Base-by-base conservation (phyloP, 2,113 vertebrate species). In the Morone saxatilis region DNA sequence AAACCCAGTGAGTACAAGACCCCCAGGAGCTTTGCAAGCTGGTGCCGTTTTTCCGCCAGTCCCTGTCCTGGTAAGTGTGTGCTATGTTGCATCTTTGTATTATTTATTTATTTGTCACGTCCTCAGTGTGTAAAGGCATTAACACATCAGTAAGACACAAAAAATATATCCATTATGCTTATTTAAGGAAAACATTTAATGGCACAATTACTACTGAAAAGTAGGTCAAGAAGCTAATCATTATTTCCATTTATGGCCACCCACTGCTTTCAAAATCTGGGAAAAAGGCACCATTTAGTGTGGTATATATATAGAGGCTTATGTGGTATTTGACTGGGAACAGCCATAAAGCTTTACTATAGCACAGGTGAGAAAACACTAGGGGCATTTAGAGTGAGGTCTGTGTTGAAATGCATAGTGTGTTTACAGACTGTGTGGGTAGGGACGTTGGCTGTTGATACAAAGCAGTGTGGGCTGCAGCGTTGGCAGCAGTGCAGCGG, bases 1-100 rank as follows among this genome's bases (percentile, higher is more conserved):
- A 98, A 99, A 99, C 97, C 98, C 98, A 83, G 98, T 98, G 96
- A 99, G 31, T 2, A 31, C 31, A 31, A 31, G 31, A 31, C 31
- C 31, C 31, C 31, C 2, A 31, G 2, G 31, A 31, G 31, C 31
- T 31, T 31, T 31, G 31, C 31, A 31, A 31, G 31, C 31, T 31
- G 31, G 2, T 31, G 31, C 31, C 31, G 31, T 31, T 31, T 31
- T 31, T 31, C 31, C 31, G 3, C 31, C 31, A 31, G 31, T 31
- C 31, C 31, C 31, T 3, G 31, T 31, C 31, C 31, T 31, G 31
- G 31, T 31, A 31, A 31, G 31, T 31, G 31, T 31, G 31, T 31
- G 31, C 3, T 31, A 31, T 31, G 31, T 31, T 31, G 31, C 31
- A 31, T 31, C 31, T 31, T 31, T 31, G 31, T 31, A 31, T 31